These are phyloP conservation scores for Bubo scandiacus DNA, from an alignment of 2,113 vertebrate genomes.

Conservation along the genomic window DNA sequence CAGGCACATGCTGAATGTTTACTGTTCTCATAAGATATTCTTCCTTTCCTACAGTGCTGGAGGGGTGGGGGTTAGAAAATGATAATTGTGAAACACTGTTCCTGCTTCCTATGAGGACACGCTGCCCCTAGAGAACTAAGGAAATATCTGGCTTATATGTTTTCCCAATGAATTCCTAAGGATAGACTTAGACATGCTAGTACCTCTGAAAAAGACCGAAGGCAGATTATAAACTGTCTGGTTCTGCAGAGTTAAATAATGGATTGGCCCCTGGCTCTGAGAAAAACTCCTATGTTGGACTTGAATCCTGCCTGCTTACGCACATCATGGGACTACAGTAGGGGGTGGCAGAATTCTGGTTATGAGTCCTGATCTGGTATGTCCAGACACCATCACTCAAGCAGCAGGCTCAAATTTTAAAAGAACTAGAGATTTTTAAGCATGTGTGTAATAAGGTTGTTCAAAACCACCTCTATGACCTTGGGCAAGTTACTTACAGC, in stretches of 20 bases:
- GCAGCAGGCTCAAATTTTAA: not conserved
- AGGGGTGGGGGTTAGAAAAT: not conserved
- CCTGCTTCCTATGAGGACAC: not conserved
- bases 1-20: not conserved
- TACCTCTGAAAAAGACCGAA: not conserved
- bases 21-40: not conserved
- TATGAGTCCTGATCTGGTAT: not conserved
- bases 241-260: not conserved
- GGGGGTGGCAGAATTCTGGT: not conserved
- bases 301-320: not conserved
- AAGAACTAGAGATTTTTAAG: not conserved
- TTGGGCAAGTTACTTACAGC: not conserved
- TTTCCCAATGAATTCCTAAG: not conserved
- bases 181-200: not conserved
- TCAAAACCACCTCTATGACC: not conserved
- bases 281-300: not conserved
- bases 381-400: not conserved
- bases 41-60: not conserved
- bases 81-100: not conserved
- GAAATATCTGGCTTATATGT: not conserved
- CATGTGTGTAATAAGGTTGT: not conserved
- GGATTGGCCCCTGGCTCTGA: not conserved
- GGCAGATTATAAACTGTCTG: not conserved
- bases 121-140: not conserved
- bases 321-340: not conserved